These are phyloP conservation scores for Calyptommatus sinebrachiatus DNA, from an alignment of 2,113 vertebrate species.

Conservation along the genomic window DNA sequence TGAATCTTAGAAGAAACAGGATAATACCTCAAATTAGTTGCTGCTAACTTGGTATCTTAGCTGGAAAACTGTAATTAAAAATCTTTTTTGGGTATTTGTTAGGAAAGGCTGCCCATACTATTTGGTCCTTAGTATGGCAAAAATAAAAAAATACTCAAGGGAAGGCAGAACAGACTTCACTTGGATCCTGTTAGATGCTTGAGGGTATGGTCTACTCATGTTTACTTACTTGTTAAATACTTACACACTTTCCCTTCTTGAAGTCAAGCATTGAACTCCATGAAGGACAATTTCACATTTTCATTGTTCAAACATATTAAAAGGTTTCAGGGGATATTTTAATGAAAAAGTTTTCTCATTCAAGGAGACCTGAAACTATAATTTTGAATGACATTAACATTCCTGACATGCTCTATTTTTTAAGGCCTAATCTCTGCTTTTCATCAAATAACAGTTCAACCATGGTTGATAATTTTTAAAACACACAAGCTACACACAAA, in stretches of 20 bases:
- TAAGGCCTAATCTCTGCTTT: not conserved
- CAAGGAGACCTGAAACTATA: too few relatives aligned
- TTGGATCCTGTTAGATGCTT: not conserved
- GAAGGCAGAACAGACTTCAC: not conserved
- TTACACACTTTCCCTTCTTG: not conserved
- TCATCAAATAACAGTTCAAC: not conserved
- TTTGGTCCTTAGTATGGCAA: not conserved
- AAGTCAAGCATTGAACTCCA: not conserved
- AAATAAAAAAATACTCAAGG: not conserved
- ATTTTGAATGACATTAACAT: not conserved
- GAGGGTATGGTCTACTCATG: not conserved
- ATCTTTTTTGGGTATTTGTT: not conserved
- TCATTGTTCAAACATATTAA: not conserved
- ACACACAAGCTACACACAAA: not conserved
- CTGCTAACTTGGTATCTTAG: too few relatives aligned
- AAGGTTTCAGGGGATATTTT: too few relatives aligned
- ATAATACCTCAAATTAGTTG: too few relatives aligned
- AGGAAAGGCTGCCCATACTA: not conserved
- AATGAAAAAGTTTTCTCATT: too few relatives aligned
- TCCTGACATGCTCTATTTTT: not conserved
- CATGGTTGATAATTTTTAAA: not conserved
- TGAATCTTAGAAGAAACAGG: too few relatives aligned
- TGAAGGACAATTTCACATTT: not conserved
- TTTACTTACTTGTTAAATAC: not conserved
- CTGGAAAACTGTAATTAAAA: too few relatives aligned